Evolutionary conservation across 2,797 vertebrate genomes (phyloP), one percentile per base, ranked within the genome.

Genomic region (Zalophus californianus): DNA sequence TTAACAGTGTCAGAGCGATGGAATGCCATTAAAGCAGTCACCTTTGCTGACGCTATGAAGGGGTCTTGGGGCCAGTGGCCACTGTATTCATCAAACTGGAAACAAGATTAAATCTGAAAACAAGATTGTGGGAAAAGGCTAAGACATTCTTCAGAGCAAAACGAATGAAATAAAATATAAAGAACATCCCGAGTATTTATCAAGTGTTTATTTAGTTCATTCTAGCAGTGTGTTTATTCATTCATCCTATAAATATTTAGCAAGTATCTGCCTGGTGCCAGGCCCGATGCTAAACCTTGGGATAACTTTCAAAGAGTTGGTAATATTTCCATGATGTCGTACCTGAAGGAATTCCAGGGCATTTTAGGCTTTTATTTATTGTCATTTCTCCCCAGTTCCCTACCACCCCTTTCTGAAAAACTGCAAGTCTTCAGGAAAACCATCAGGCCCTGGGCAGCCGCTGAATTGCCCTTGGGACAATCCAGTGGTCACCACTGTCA

Each of bases 71-170:
- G 98, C 50, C 97, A 98, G 79, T 99, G 91, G 62, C 99, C 99
- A 78, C 99, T 99, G 93, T 99, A 99, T 79, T 99, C 99, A 94
- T 99, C 98, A 0, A 99, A 96, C 14, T 94, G 96, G 7, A 99
- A 96, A 32, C 44, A 48, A 88, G 99, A 98, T 16, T 98, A 98
- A 93, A 99, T 96, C 99, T 99, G 90, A 78, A 68, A 66, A 95
- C 20, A n/a, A 60, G 35, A 70, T 82, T 72, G 52, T 60, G 21
- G 84, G 18, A 78, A 91, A 91, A 7, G n/a, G 7, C 68, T 54
- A 83, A 88, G 27, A 60, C 16, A 91, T 78, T 91, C 79, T 78
- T 94, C 60, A 66, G 60, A 56, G 60, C 70, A 84, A 96, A 83
- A 52, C 12, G 4, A 62, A 83, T 82, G 72, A 77, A 60, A 87